Percentiles rank a stretch among this genome's conserved stretches.
Conservation (phyloP, 2,797 vertebrate species). For the Knipowitschia caucasica region DNA sequence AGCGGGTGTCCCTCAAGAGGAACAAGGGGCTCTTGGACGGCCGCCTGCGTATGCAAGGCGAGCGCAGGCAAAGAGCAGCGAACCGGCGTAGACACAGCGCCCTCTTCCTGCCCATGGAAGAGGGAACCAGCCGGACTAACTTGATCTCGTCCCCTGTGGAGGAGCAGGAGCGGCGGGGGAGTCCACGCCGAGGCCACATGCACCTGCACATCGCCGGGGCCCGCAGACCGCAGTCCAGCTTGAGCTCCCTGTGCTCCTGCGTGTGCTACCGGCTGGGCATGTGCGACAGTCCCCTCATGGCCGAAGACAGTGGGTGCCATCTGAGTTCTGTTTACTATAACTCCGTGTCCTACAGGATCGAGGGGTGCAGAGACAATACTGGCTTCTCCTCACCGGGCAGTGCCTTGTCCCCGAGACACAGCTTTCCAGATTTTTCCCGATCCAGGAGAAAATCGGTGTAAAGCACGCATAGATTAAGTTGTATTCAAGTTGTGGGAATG, state of each 20-base stretch:
- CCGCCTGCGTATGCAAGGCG: conserved; percentile 38
- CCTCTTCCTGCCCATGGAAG: conserved; percentile 81
- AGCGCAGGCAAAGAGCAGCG: conserved; percentile 43
- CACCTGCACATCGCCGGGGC: conserved; percentile 58
- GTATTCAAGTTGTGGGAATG: conserved; percentile 33
- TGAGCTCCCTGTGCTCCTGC: conserved; percentile 84
- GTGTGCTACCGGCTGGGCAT: conserved; percentile 81
- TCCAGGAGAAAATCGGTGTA: conserved; percentile 86
- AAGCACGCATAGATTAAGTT: conserved; percentile 12
- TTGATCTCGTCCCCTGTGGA: conserved; percentile 79
- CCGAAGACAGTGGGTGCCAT: conserved; percentile 73
- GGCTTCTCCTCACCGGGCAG: conserved; percentile 84
- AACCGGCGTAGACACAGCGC: conserved; percentile 74
- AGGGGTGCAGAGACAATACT: conserved; percentile 80
- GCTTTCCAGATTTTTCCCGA: conserved; percentile 68
- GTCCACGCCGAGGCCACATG: conserved; percentile 60
- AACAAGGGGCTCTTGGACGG: conserved; percentile 72
- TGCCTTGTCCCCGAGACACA: conserved; percentile 72
- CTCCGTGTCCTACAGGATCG: conserved; percentile 83
- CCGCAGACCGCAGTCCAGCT: conserved; percentile 59
- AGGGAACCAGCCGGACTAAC: conserved; percentile 86
- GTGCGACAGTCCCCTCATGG: conserved; percentile 71
- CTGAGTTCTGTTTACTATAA: conserved; percentile 82
- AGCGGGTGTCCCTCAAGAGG: conserved; percentile 80
- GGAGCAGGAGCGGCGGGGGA: conserved; percentile 53